Base-by-base conservation (phyloP, 1,140 invertebrate genomes). In the Neodiprion virginianus region DNA sequence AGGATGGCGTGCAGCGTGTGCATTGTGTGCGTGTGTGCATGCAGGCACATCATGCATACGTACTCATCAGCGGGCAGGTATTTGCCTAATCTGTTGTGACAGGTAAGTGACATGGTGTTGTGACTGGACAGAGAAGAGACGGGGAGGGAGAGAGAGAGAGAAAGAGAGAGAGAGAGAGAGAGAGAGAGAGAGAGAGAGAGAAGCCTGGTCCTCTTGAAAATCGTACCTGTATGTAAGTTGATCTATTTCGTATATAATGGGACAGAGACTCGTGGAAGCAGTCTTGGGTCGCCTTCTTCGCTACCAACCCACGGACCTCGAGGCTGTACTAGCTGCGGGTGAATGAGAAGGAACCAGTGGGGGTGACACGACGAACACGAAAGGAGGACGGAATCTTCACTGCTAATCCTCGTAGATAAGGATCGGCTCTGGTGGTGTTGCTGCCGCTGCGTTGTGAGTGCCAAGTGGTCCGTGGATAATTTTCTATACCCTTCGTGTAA, bases 71-170 rank as follows among this genome's bases (percentile, higher is more conserved):
- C 8, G 53, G 11, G 11, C 53, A 17, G 53, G 68, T 74, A 80
- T 81, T 78, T 79, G 72, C 79, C 80, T 83, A 82, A 83, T 83
- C 81, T 77, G 77, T 77, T 83, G 82, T 82, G 81, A 83, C 81
- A 81, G 78, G 73, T 72, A 83, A 81, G 82, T 81, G 81, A 82
- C 80, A 82, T 74, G 78, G 75, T 83, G 81, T 83, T 83, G 81
- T 83, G 81, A 83, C 81, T 81, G 75, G 69, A 23, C 73, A 40
- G 28, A 40, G 28, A 40, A 3, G 28, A 21, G 17, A 21, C 17
- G 17, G 50, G 50, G 10, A 53, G n/a, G 50, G 50, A 53, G 50
- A n/a, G 50, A 53, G n/a, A 53, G n/a, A 1, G 1, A 53, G n/a
- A 53, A 0, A 21, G 17, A 40, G 28, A 40, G 28, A 40, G 28